A percentile compares a stretch with the other conserved stretches of the same genome.
phyloP scores from a whole-genome alignment of 1,140 invertebrate species.

The Parasteatoda tepidariorum region DNA sequence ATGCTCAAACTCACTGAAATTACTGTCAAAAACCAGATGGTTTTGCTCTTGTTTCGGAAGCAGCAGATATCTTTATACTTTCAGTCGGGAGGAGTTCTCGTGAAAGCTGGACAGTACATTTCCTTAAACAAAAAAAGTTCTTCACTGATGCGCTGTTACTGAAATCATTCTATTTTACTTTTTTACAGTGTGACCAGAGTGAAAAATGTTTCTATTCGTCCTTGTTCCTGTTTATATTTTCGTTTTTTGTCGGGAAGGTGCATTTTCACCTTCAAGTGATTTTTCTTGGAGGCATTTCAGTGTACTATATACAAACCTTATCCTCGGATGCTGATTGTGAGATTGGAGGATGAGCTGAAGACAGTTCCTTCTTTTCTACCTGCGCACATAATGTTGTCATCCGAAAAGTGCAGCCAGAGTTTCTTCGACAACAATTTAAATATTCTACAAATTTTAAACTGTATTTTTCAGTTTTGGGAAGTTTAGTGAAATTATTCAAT shows the following conservation, averaged over 20 bases:
- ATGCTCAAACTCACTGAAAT: no score
- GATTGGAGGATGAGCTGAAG: constrained; percentile 39
- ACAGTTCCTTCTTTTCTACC: constrained; percentile 59
- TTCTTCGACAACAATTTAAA: not conserved
- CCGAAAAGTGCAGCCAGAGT: constrained; percentile 30
- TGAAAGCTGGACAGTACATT: no score
- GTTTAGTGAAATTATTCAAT: not conserved
- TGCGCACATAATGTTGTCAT: constrained; percentile 33
- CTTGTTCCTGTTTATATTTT: constrained; percentile 56
- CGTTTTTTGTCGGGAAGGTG: constrained; percentile 49
- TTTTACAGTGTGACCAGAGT: constrained; percentile 50
- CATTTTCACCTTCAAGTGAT: constrained; percentile 41
- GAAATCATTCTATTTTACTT: no score
- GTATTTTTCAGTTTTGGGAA: not conserved
- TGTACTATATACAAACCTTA: constrained; percentile 52
- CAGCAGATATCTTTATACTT: no score
- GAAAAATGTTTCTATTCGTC: constrained; percentile 44
- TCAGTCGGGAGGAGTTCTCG: no score
- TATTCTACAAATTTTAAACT: not conserved
- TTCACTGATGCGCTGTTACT: no score
- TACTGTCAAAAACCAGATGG: no score
- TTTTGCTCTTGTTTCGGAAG: no score
- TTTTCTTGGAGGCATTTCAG: constrained; percentile 41
- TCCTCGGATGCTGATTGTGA: constrained; percentile 49
- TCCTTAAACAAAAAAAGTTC: no score